A percentile compares a stretch with the other conserved stretches of the same genome.
These are phyloP conservation scores for Hyppa rectilinea DNA, from an alignment of 2,888 invertebrate genomes.

Conservation along the genomic window DNA sequence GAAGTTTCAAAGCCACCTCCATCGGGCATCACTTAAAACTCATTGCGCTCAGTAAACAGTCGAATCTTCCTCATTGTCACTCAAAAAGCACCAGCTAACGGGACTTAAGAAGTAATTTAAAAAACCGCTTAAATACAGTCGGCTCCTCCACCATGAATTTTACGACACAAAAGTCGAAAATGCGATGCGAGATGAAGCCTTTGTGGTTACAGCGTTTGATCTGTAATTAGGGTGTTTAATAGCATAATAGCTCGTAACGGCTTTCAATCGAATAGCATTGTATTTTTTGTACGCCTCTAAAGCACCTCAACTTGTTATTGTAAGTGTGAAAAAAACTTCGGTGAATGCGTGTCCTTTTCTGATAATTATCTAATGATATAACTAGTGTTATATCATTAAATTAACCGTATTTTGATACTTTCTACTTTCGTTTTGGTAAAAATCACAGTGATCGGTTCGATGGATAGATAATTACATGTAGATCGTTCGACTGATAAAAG, in stretches of 20 bases:
- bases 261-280: conserved; percentile 83
- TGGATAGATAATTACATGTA: conserved; percentile 37
- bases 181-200: conserved; percentile 82
- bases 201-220: conserved; percentile 88
- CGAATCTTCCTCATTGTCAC: conserved; percentile 27
- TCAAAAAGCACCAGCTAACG: conserved; percentile 62
- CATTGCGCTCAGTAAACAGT: conserved; percentile 40
- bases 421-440: conserved; percentile 47
- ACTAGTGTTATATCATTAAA: conserved; percentile 57
- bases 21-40: neutral
- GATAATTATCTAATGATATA: conserved; percentile 72
- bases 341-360: conserved; percentile 75
- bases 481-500: conserved; percentile 15
- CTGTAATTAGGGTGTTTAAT: conserved; percentile 88
- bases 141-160: conserved; percentile 79
- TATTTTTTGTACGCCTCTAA: conserved; percentile 77
- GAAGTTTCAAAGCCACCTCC: neutral
- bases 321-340: conserved; percentile 75
- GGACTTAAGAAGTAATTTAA: conserved; percentile 79
- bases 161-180: conserved; percentile 85
- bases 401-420: conserved; percentile 53
- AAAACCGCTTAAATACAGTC: conserved; percentile 80
- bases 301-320: conserved; percentile 74
- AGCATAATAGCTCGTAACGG: conserved; percentile 86
- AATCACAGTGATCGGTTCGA: conserved; percentile 17